Evolutionary conservation across 2,113 vertebrate genomes (phyloP), one percentile per base, ranked within the genome.

Genomic region (Pterocles burchelli): DNA sequence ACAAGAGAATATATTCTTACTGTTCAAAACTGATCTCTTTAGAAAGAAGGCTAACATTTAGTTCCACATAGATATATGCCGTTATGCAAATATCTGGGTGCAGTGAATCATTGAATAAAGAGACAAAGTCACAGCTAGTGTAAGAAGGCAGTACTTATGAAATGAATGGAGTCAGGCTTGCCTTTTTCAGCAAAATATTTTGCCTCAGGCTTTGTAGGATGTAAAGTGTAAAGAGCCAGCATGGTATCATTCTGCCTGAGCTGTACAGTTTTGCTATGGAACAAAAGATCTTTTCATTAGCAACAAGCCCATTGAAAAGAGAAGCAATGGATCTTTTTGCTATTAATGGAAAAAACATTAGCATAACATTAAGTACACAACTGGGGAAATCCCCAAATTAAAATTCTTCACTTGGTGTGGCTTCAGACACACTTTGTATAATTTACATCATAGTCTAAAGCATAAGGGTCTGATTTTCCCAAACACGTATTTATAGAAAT

Each of bases 131-230:
- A 93, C 88, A 88, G 87, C 58, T 81, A 90, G 82, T 75, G 28
- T 73, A 89, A 88, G 90, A 94, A 48, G 70, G 61, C 31, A 86
- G 67, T 46, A 65, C 72, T 95, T 77, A 26, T 90, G 83, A 81
- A 92, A 85, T 86, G 68, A 95, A 96, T 89, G 59, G 65, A 90
- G 11, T 17, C 34, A 75, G 54, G 52, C 63, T 92, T 93, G 88
- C 45, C 75, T 90, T 96, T 95, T 95, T 86, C 79, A 95, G 79
- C 34, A 93, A 91, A 93, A 96, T 92, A 92, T 92, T 96, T 96
- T 88, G 72, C 72, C 76, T 88, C 68, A 91, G 93, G 90, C 17
- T 77, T 88, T 91, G 91, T 49, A 77, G 24, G 26, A 8, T 88
- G 75, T 34, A 68, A 63, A 84, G n/a, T 20, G 15, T 88, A 96